Evolutionary conservation across 1,140 invertebrate species (phyloP).

Genomic region (Leptopilina boulardi): DNA sequence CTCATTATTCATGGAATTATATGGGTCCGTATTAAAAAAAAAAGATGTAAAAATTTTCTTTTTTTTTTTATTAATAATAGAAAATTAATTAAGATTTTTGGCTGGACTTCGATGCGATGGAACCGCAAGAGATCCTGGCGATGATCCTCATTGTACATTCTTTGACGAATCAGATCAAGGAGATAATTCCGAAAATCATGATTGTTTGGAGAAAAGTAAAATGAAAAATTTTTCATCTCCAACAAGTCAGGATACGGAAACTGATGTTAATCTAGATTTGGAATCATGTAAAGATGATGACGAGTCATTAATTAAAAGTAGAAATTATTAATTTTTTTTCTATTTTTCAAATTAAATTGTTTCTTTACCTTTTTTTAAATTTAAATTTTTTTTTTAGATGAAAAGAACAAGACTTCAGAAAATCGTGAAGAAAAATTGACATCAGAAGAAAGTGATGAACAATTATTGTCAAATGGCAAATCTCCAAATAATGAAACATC

Average conservation of each 20-base stretch:
- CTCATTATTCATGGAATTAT: constrained; percentile 83
- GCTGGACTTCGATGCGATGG: constrained; percentile 69
- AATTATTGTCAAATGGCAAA: constrained; percentile 1
- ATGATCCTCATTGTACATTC: constrained; percentile 23
- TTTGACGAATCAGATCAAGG: not conserved
- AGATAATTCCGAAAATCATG: constrained; percentile 32
- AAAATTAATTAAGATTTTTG: too few relatives aligned
- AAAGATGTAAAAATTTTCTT: too few relatives aligned
- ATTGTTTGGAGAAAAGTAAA: constrained; percentile 36
- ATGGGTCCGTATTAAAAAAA: constrained; percentile 67
- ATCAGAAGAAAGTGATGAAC: not conserved
- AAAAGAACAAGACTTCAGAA: not conserved
- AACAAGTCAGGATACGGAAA: constrained; percentile 67
- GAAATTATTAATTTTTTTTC: constrained; percentile 21
- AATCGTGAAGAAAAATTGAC: not conserved
- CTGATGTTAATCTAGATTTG: constrained; percentile 63
- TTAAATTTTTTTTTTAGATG: not conserved
- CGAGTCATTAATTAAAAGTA: constrained; percentile 49
- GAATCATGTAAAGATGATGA: constrained; percentile 61
- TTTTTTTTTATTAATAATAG: too few relatives aligned
- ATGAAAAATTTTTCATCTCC: constrained; percentile 49
- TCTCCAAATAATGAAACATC: not conserved
- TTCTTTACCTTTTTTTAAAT: too few relatives aligned
- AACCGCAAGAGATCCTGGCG: constrained; percentile 47
- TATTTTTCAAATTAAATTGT: not conserved